These are phyloP conservation scores for Melanostoma scalare DNA, from an alignment of 2,888 invertebrate species.

Conservation along the genomic window DNA sequence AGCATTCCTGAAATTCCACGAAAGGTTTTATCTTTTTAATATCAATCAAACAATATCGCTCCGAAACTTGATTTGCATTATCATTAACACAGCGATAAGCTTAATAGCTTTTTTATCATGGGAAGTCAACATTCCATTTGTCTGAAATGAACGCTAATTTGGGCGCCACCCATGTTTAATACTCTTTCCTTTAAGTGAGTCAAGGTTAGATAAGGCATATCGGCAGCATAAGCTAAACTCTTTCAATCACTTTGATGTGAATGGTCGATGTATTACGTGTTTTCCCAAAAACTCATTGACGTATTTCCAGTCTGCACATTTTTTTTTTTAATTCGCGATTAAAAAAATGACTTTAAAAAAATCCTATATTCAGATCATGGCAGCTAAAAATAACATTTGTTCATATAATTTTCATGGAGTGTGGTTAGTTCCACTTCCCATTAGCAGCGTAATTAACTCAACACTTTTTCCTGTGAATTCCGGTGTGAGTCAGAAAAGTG, in stretches of 20 bases:
- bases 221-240: neutral
- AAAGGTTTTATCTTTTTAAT: neutral
- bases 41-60: neutral
- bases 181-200: neutral
- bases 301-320: too few relatives aligned
- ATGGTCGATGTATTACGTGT: too few relatives aligned
- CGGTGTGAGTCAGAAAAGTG: constrained; percentile 26
- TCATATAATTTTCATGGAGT: neutral
- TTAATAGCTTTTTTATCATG: neutral
- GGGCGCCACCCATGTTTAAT: neutral
- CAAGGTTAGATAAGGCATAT: neutral
- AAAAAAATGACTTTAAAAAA: neutral
- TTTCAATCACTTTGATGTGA: too few relatives aligned
- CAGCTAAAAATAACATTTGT: neutral
- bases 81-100: neutral
- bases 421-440: neutral
- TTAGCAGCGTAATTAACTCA: neutral
- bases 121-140: neutral
- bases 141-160: neutral
- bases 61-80: too few relatives aligned
- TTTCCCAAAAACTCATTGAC: too few relatives aligned
- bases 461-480: constrained; percentile 33
- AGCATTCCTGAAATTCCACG: constrained; percentile 38
- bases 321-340: neutral
- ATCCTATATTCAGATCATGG: neutral